Evolutionary conservation across 2,888 invertebrate species (phyloP), one percentile per base, ranked within the genome.

Genomic region (Ypsolopha scabrella): DNA sequence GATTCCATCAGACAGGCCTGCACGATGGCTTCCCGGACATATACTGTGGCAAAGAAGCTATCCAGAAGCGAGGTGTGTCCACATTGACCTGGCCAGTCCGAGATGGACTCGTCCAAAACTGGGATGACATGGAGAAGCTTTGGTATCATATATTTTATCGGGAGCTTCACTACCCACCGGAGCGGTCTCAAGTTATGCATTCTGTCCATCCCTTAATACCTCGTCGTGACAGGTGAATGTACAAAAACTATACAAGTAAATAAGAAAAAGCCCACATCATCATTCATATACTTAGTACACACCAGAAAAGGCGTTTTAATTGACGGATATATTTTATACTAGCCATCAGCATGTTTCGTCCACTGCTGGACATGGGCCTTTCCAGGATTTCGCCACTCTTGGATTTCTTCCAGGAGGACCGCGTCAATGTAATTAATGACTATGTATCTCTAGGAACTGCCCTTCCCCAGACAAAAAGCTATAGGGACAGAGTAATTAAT

Each of bases 71-170:
- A 13, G 83, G 83, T 0, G 45, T 77, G 1, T 77, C 89, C 0
- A 79, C 87, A 0, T 80, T 91, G 6, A 91, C 91, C 63, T 93
- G 93, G 81, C 94, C 94, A 0, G 91, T 95, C 51, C 91, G 93
- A 63, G 91, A 93, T 61, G 94, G 94, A 35, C 89, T 92, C 56
- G 90, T 94, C 48, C 91, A 90, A 59, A 90, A 94, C 73, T 95
- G 94, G 94, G 93, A 94, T 60, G 94, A 94, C 64, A 93, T 95
- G 92, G 95, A 95, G 76, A 95, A 94, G 75, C 91, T 95, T 60
- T 95, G 94, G 94, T 93, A 94, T 70, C 93, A 95, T 72, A 90
- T 92, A 33, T 95, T 94, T 79, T 95, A 94, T 86, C 93, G 92
- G 66, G 93, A 93, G 66, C 85, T 95, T 52, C 88, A 92, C 60